phyloP scores from a whole-genome alignment of 2,113 vertebrate genomes.

The Chlamydotis undulata region DNA sequence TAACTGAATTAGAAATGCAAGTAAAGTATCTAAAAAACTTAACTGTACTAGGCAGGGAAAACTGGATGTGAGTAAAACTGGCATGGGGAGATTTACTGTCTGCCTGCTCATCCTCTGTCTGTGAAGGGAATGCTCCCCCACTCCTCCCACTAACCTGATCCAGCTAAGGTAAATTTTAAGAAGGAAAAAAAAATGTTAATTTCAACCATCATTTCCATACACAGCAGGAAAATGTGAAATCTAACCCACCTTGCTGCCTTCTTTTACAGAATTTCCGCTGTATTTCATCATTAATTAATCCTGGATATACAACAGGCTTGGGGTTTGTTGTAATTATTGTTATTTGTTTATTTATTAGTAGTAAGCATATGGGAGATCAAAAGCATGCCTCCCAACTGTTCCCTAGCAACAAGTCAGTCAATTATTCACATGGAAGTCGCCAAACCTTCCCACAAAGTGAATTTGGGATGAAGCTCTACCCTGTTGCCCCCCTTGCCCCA shows the following conservation, averaged over 20 bases:
- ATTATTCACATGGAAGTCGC: neutral
- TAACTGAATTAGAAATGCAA: constrained; percentile 87
- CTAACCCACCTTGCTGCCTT: constrained; percentile 11
- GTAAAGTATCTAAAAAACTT: constrained; percentile 83
- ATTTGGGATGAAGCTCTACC: fast-evolving
- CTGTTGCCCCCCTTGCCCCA: fast-evolving
- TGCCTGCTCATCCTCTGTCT: constrained; percentile 42
- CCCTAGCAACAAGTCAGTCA: constrained; percentile 73
- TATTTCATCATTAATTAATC: constrained; percentile 82
- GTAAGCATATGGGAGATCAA: constrained; percentile 72
- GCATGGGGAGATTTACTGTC: constrained; percentile 22
- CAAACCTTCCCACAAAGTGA: neutral
- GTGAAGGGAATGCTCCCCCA: constrained; percentile 40
- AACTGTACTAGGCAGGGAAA: constrained; percentile 65
- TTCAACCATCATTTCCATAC: constrained; percentile 27
- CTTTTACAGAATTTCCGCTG: constrained; percentile 63
- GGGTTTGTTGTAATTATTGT: constrained; percentile 79
- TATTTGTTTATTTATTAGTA: constrained; percentile 81
- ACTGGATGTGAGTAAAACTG: neutral
- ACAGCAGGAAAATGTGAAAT: neutral
- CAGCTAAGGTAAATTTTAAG: constrained; percentile 56
- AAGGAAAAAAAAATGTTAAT: neutral
- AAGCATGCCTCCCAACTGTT: constrained; percentile 68
- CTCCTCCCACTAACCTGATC: constrained; percentile 46
- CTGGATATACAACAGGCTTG: constrained; percentile 75